These are phyloP conservation scores for Xenopus borealis DNA, from an alignment of 2,113 vertebrate species.

Conservation along the genomic window DNA sequence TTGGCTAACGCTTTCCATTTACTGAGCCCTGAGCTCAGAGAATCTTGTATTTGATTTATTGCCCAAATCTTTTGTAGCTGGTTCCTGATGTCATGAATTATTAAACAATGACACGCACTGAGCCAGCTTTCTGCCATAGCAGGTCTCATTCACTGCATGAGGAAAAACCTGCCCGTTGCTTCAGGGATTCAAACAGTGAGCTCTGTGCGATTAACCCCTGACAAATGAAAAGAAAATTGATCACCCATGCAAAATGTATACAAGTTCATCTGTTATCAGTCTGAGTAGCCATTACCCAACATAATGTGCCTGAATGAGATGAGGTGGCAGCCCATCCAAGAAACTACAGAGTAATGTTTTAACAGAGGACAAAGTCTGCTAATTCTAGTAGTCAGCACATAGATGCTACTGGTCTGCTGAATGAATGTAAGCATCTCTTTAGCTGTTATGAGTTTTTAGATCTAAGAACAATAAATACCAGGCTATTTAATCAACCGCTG, in stretches of 20 bases:
- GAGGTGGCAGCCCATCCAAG: too few species aligned
- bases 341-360: too few species aligned
- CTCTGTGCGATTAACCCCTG: neutral
- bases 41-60: conserved; percentile 7
- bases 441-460: too few species aligned
- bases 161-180: neutral
- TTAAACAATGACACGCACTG: neutral
- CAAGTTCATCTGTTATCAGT: too few species aligned
- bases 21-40: neutral
- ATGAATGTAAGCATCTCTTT: too few species aligned
- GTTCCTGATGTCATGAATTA: conserved; percentile 7
- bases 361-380: too few species aligned
- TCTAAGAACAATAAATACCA: too few species aligned
- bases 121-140: neutral
- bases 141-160: neutral
- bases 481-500: too few species aligned
- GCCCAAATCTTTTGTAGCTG: conserved; percentile 8
- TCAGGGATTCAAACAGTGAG: neutral
- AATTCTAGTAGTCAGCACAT: too few species aligned
- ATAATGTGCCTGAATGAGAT: too few species aligned
- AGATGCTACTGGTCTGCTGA: too few species aligned
- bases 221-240: neutral
- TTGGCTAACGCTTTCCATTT: neutral
- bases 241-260: neutral
- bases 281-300: too few species aligned